A percentile compares a stretch with the other conserved stretches of the same genome.
phyloP scores from a whole-genome alignment of 2,797 vertebrate genomes.

The Dromococcyx pavoninus region DNA sequence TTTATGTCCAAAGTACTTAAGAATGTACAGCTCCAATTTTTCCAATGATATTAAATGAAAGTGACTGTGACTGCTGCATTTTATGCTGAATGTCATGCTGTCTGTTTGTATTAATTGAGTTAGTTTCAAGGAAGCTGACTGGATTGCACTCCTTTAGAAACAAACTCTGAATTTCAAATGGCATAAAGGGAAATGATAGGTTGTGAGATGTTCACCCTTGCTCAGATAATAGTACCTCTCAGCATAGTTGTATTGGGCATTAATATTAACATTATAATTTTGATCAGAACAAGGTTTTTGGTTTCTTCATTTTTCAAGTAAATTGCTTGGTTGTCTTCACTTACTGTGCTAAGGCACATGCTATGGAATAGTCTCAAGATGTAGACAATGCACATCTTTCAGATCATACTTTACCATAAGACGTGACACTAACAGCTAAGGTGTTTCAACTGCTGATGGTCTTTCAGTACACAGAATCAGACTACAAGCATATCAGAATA shows the following conservation, averaged over 20 bases:
- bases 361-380: background rate
- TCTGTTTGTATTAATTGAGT: background rate
- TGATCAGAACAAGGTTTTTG: rapidly evolving
- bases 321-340: background rate
- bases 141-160: background rate
- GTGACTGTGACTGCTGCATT: background rate
- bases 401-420: background rate
- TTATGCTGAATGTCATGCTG: background rate
- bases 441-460: background rate
- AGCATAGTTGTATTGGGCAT: background rate
- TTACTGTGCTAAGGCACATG: background rate
- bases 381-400: background rate
- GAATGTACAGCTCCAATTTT: background rate
- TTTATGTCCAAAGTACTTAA: background rate
- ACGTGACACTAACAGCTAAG: background rate
- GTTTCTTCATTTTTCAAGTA: background rate
- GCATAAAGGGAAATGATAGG: background rate
- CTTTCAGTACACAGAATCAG: background rate
- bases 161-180: background rate
- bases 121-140: background rate
- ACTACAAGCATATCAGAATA: background rate
- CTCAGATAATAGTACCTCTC: background rate
- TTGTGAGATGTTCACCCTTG: background rate
- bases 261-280: background rate
- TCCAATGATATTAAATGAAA: background rate